Evolutionary conservation across 2,113 vertebrate genomes (phyloP).

Genomic region (Condylura cristata): DNA sequence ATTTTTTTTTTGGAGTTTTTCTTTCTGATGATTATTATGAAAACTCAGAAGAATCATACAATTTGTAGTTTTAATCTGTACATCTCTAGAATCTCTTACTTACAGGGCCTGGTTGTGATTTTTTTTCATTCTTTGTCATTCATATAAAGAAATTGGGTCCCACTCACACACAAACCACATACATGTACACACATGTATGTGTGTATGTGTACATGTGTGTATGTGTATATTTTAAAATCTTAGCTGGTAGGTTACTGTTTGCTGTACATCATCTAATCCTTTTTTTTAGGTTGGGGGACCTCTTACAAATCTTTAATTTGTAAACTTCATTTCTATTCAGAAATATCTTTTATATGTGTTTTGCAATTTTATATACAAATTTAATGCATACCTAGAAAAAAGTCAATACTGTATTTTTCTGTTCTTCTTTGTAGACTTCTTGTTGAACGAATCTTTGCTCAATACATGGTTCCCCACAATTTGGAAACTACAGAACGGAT

Average conservation of each 20-base stretch:
- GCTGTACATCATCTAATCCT: background rate
- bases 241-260: background rate
- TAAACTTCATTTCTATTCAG: background rate
- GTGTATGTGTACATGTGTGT: too few relatives aligned
- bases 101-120: background rate
- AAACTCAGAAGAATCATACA: slow-evolving; percentile 24
- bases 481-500: slow-evolving; percentile 96
- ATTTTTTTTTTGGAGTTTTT: background rate
- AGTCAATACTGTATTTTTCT: background rate
- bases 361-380: slow-evolving; percentile 12
- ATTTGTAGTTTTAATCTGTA: background rate
- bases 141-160: background rate
- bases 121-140: background rate
- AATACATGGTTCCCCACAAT: slow-evolving; percentile 98
- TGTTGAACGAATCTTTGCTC: slow-evolving; percentile 98
- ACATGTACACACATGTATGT: too few relatives aligned
- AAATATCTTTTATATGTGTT: slow-evolving; percentile 13
- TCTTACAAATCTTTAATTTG: background rate
- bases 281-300: background rate
- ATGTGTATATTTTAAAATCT: too few relatives aligned
- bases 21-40: background rate
- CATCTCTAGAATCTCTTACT: background rate
- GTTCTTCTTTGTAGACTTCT: slow-evolving; percentile 89
- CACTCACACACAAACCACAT: too few relatives aligned
- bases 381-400: background rate